Percentiles rank a stretch among this genome's conserved stretches.
Conservation (phyloP, 2,113 vertebrate species). For the Lophochroa leadbeateri region DNA sequence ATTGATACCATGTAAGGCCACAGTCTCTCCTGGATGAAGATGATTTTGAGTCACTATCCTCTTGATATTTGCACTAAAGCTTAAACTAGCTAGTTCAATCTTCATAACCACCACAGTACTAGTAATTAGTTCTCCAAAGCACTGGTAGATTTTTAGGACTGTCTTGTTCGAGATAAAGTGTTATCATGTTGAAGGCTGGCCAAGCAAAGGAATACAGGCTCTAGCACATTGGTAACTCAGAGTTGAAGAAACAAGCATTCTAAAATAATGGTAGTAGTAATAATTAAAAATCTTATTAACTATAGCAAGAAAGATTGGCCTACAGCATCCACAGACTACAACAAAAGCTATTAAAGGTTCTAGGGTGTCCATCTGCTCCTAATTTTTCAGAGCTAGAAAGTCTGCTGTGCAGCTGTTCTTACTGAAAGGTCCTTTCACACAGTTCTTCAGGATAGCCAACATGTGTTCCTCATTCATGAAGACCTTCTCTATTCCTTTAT, state of each 20-base stretch:
- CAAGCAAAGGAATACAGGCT: neutral
- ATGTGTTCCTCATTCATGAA: conserved; percentile 24
- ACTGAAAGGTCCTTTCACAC: conserved; percentile 52
- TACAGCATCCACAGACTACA: neutral
- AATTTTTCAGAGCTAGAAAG: conserved; percentile 15
- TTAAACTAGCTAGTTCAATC: neutral
- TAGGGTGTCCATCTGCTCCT: neutral
- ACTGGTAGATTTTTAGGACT: neutral
- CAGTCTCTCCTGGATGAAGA: neutral
- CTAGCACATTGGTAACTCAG: neutral
- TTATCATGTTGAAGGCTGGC: neutral
- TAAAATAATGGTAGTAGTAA: neutral
- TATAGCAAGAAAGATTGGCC: neutral
- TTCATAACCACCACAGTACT: neutral
- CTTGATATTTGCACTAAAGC: neutral
- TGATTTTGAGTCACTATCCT: neutral
- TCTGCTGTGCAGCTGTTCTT: conserved; percentile 43
- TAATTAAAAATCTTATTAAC: neutral
- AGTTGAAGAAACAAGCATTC: neutral
- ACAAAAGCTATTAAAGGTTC: neutral
- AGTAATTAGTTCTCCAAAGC: neutral
- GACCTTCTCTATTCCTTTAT: conserved; percentile 23
- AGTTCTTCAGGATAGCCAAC: conserved; percentile 10
- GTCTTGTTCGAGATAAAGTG: neutral
- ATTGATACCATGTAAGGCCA: neutral